Percentiles rank a stretch among this genome's conserved stretches.
Conservation (phyloP, 1,140 invertebrate genomes). For the Parapsyche elsis region DNA sequence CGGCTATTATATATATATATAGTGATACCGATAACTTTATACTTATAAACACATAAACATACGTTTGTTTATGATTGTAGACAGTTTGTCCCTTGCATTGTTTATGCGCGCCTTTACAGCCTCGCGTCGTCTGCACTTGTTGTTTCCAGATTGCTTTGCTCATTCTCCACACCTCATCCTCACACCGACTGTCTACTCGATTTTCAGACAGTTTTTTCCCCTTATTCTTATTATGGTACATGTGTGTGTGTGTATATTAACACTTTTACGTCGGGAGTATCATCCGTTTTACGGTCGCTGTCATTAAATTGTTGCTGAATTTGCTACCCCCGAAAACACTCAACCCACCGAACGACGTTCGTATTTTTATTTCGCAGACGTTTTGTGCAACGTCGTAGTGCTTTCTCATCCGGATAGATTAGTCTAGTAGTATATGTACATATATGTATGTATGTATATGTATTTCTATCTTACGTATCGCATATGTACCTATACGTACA, state of each 20-base stretch:
- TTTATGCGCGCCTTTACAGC: slow-evolving; percentile 12
- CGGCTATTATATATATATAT: neutral
- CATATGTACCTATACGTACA: neutral
- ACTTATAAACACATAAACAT: neutral
- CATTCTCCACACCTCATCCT: neutral
- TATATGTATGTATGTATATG: neutral
- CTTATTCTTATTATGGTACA: neutral
- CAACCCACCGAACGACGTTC: too few relatives aligned
- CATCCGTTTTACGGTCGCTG: slow-evolving; percentile 5
- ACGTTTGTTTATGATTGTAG: neutral
- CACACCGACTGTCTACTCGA: neutral
- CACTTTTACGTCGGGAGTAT: neutral
- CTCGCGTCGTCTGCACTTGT: slow-evolving; percentile 23
- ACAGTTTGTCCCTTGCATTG: slow-evolving; percentile 24
- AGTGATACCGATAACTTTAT: neutral
- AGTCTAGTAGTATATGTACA: neutral
- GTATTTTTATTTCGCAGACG: too few relatives aligned
- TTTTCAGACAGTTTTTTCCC: slow-evolving; percentile 3
- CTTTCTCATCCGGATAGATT: neutral
- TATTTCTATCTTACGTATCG: too few relatives aligned
- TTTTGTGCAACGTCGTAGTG: too few relatives aligned
- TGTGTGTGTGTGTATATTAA: slow-evolving; percentile 24
- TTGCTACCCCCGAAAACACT: neutral
- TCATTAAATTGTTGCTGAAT: slow-evolving; percentile 40
- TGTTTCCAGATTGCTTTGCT: slow-evolving; percentile 20